Conservation (phyloP, 2,797 vertebrate genomes). For the Lindbergichthys nudifrons region DNA sequence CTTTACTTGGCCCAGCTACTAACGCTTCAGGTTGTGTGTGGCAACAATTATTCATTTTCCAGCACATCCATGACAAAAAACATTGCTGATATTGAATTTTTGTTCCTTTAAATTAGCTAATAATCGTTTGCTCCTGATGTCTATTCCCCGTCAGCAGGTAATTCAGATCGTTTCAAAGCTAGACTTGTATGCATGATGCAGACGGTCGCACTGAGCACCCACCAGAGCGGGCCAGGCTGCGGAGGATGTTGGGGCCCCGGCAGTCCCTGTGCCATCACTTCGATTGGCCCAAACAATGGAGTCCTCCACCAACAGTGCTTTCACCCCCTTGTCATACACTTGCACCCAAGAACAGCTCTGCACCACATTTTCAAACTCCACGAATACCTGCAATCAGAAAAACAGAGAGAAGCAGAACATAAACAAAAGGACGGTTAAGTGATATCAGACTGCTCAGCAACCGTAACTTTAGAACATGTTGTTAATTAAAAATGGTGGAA, state of each 20-base stretch:
- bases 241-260: constrained; percentile 73
- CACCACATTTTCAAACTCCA: constrained; percentile 94
- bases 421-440: neutral
- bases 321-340: constrained; percentile 94
- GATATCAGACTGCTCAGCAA: neutral
- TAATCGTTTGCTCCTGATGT: neutral
- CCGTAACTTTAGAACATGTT: neutral
- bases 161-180: neutral
- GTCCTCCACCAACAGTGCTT: constrained; percentile 94
- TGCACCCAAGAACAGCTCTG: constrained; percentile 97
- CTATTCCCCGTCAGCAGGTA: neutral
- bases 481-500: neutral
- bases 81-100: neutral
- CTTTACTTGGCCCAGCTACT: neutral
- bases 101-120: neutral
- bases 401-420: constrained; percentile 18
- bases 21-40: neutral
- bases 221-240: constrained; percentile 95
- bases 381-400: constrained; percentile 88
- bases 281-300: constrained; percentile 92
- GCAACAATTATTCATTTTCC: neutral
- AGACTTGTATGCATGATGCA: neutral
- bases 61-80: neutral
- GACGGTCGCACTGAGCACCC: constrained; percentile 66
- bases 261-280: constrained; percentile 83